Base-by-base conservation (phyloP, 2,113 vertebrate species). In the Camelus dromedarius region DNA sequence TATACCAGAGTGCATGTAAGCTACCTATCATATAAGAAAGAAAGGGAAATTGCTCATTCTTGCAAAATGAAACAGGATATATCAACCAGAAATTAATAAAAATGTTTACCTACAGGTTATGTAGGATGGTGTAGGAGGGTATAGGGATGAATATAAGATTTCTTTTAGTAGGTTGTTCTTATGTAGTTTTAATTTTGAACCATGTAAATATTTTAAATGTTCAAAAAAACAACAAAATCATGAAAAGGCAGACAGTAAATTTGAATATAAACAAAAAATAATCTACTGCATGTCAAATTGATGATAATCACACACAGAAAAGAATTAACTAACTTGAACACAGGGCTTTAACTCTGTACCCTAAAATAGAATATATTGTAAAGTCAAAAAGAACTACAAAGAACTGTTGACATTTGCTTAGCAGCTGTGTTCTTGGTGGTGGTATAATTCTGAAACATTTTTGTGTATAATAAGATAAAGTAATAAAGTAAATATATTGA, bases 141-240 rank as follows among this genome's bases (percentile, higher is more conserved):
- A 52, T 28, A 75, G 30, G 52, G 28, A 70, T 26, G 66, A 48
- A 46, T 58, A 28, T 60, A n/a, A 66, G 15, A 72, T 60, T 83
- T 75, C 28, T 90, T n/a, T 75, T 86, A 48, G 77, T 60, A 48
- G 30, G 26, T 10, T 13, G 12, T 75, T 84, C 79, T 62, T 35
- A 88, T 58, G 28, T 62, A 75, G 32, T 80, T 87, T 88, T 80
- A 75, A 54, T 87, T 92, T 92, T 91, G 35, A 83, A 83, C n/a
- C 9, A 58, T 70, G 42, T 91, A 64, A 64, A 66, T 56, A 79
- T 42, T 46, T 80, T 52, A 92, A 89, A 69, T 75, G 56, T 81
- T 93, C 10, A 93, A 75, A 94, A 95, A 56, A 26, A 52, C 24
- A 75, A 50, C 35, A 85, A 67, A 91, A 79, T 42, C 28, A 66